Evolutionary conservation across 1,140 invertebrate species (phyloP), one percentile per base, ranked within the genome.

Genomic region (Drosophila punjabiensis): DNA sequence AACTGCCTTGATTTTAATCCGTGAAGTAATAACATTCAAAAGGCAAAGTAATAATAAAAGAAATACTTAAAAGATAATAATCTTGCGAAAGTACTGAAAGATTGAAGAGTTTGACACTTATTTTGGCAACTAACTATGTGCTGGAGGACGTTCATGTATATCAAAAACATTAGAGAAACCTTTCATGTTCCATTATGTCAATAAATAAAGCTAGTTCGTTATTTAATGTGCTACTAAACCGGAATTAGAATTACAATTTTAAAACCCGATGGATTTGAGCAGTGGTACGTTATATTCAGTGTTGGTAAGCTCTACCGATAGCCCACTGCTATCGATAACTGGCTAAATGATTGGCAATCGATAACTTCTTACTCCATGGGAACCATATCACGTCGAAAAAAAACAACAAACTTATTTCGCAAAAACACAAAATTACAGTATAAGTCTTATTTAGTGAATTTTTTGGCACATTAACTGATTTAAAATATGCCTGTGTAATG

Each of bases 401-500:
- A 69, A 70, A 70, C 41, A 67, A 52, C 43, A 53, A 70, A 67
- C 37, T 43, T 20, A 69, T 69, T 47, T 43, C 30, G 53, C 4
- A 60, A 59, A 70, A 74, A 30, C 33, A 18, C 13, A 28, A 61
- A 73, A 61, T 61, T 70, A 5, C 16, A 20, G 5, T 37, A 24
- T 5, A 39, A 33, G 6, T 30, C 20, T 11, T 33, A 41, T 18
- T 61, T 37, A 13, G 20, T 28, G 52, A 37, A 39, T 64, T 84
- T 88, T 89, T 79, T 56, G 74, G 60, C 28, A 71, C 18, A 35
- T 10, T 5, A 59, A 37, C 47, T 66, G 35, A 77, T 53, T 28
- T 1, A 90, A 90, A 86, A 73, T 82, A 91, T 91, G 86, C 79
- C 65, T 74, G 56, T 90, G 86, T 90, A 90, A 90, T 90, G 86